Conservation (phyloP, 2,797 vertebrate genomes). For the Dryobates pubescens region DNA sequence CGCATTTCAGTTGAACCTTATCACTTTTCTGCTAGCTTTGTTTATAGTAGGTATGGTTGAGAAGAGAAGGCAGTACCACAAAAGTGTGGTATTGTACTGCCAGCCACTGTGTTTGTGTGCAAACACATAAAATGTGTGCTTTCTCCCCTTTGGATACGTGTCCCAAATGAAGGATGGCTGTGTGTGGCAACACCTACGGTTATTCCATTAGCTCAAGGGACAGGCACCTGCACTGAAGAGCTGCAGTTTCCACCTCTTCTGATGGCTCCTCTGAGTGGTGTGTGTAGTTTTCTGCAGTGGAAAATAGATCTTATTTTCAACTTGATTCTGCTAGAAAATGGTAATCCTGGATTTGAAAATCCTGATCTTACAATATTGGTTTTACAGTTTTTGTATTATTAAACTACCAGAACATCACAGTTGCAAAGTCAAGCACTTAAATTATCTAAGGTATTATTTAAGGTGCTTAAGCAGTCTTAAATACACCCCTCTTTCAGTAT, state of each 20-base stretch:
- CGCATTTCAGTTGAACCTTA: not conserved
- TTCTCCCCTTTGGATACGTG: not conserved
- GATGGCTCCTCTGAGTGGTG: not conserved
- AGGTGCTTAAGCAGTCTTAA: not conserved
- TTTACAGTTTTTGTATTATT: not conserved
- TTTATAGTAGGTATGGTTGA: not conserved
- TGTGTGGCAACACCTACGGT: not conserved
- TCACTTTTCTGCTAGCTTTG: not conserved
- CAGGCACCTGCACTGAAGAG: not conserved
- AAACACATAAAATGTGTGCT: not conserved
- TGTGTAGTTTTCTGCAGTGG: not conserved
- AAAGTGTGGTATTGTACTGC: fast-evolving
- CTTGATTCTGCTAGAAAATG: not conserved
- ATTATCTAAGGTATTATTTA: slow-evolving; percentile 1
- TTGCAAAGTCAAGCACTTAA: not conserved
- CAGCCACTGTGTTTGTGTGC: not conserved
- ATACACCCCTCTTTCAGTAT: not conserved
- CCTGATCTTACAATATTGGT: not conserved
- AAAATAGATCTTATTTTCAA: not conserved
- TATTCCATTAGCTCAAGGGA: not conserved
- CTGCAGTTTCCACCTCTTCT: not conserved
- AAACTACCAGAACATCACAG: not conserved
- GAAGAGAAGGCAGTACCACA: not conserved
- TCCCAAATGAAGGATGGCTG: not conserved
- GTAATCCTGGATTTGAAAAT: not conserved